Percentiles rank a stretch among this genome's conserved stretches.
Evolutionary conservation across 2,113 vertebrate genomes (phyloP).

Genomic region (Callaeas wilsoni): DNA sequence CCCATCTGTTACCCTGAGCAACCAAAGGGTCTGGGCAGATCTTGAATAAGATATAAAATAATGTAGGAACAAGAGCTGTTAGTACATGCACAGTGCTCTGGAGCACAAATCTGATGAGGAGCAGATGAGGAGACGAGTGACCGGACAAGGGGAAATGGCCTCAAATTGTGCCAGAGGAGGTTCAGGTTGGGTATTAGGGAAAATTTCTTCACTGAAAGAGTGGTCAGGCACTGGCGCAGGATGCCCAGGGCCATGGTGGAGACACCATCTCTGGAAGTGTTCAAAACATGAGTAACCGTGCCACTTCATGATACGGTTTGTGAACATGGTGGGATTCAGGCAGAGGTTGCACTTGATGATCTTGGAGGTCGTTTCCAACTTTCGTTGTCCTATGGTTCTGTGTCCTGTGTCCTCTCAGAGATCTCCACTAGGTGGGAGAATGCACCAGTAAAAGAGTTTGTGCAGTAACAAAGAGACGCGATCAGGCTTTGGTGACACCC

Average conservation of each 20-base stretch:
- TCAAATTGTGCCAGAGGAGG: not conserved
- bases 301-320: not conserved
- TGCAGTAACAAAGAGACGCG: not conserved
- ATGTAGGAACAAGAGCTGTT: not conserved
- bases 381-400: fast-evolving
- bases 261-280: not conserved
- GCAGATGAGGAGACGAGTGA: not conserved
- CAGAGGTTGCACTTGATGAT: not conserved
- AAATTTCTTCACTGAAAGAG: not conserved
- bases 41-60: not conserved
- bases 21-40: not conserved
- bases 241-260: not conserved
- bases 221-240: not conserved
- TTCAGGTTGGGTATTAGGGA: not conserved
- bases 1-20: not conserved
- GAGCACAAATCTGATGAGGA: not conserved
- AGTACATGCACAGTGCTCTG: not conserved
- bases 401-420: not conserved
- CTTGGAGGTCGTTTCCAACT: not conserved
- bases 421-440: slow-evolving; percentile 31
- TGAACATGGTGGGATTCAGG: not conserved
- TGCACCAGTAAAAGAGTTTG: not conserved
- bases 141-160: not conserved
- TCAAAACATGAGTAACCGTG: not conserved
- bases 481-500: not conserved